Base-by-base conservation (phyloP, 1,140 invertebrate genomes). In the Listronotus bonariensis region DNA sequence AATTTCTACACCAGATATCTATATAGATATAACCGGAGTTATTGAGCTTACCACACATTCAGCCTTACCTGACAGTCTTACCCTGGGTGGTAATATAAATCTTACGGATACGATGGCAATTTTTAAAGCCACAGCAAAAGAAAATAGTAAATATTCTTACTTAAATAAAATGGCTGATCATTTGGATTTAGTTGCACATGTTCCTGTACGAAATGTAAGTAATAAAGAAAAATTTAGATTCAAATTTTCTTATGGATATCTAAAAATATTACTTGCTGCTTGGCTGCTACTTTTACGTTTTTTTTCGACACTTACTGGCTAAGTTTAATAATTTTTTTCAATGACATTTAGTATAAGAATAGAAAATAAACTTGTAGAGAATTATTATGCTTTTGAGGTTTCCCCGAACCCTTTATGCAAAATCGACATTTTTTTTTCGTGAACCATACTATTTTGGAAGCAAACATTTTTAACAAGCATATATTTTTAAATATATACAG, bases 1-100 rank as follows among this genome's bases (percentile, higher is more conserved):
- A 60, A 78, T 65, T 63, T 1, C 71, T 60, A 79, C 75, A 69
- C 80, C 82, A 9, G 77, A 87, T 65, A 79, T 88, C 46, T 87
- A 88, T 56, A 88, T 95, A 63, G 91, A 93, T 71, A 77, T 94
- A 18, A 87, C 86, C 38, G 84, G 83, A 12, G 83, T 94, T 32
- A 68, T 79, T 10, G 85, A 89, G 43, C 70, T 95, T 8, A 85
- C 83, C 69, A 76, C 80, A 0, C 70, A 82, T 12, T 75, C 77
- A 51, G 81, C 84, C n/a, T 78, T 81, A 42, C 72, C 78, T 0
- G 72, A 80, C 36, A 79, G 78, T 48, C 65, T 91, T 18, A 78
- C 80, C 0, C 66, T 91, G 0, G 91, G 91, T 0, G 88, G 81
- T 2, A 88, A 87, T 55, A 77, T 89, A 31, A 81, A 85, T 0